phyloP scores from a whole-genome alignment of 2,797 vertebrate species.

The Pantherophis alleghaniensis region DNA sequence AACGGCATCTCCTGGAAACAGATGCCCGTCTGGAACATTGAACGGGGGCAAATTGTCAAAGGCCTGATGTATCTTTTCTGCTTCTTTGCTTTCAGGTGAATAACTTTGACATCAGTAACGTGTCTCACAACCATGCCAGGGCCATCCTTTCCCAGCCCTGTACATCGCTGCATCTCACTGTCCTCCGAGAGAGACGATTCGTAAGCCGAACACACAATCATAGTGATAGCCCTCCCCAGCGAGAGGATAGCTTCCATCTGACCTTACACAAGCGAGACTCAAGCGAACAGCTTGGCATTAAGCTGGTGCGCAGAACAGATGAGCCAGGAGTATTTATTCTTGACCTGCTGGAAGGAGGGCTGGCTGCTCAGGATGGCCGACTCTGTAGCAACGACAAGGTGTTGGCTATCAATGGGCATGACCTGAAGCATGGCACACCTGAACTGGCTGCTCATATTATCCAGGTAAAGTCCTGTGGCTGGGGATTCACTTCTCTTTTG shows the following conservation, averaged over 20 bases:
- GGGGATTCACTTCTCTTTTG: background rate
- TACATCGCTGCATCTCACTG: slow-evolving; percentile 87
- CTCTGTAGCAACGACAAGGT: slow-evolving; percentile 93
- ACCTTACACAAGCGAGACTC: slow-evolving; percentile 90
- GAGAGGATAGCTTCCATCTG: slow-evolving; percentile 85
- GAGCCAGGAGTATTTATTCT: slow-evolving; percentile 95
- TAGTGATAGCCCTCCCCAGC: slow-evolving; percentile 60
- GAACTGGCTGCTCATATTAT: slow-evolving; percentile 98
- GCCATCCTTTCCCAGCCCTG: slow-evolving; percentile 90
- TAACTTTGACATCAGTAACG: slow-evolving; percentile 94
- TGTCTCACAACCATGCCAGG: slow-evolving; percentile 91
- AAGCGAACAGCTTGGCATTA: slow-evolving; percentile 95
- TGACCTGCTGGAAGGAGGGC: slow-evolving; percentile 92
- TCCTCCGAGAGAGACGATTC: slow-evolving; percentile 91
- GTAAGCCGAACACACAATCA: slow-evolving; percentile 71
- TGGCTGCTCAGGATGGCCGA: slow-evolving; percentile 92
- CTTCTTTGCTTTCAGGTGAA: slow-evolving; percentile 81
- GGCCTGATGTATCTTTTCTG: fast-evolving
- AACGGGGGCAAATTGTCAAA: background rate
- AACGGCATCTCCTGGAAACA: background rate
- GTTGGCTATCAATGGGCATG: slow-evolving; percentile 92
- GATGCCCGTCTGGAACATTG: background rate
- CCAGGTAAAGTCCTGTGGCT: slow-evolving; percentile 77
- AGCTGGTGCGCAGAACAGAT: slow-evolving; percentile 92
- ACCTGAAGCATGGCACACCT: slow-evolving; percentile 92